Evolutionary conservation across 2,888 invertebrate species (phyloP).

Genomic region (Idaea straminata): DNA sequence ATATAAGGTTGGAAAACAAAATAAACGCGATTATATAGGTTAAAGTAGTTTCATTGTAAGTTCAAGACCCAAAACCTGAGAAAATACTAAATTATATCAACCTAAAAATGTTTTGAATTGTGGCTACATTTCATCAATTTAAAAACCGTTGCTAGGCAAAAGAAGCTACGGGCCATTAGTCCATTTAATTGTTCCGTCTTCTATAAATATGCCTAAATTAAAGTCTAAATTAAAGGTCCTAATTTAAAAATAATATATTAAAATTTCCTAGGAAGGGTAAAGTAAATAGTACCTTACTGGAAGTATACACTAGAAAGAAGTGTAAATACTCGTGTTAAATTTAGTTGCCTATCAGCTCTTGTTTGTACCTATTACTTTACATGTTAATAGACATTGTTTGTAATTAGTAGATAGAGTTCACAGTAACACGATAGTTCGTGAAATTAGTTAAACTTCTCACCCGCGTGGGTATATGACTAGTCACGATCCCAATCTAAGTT

Average conservation of each 20-base stretch:
- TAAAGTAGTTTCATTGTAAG: too few species aligned
- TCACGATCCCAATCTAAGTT: conserved; percentile 32
- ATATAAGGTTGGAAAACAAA: too few species aligned
- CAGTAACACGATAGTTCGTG: conserved; percentile 18
- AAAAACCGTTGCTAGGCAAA: too few species aligned
- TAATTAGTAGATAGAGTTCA: conserved; percentile 1
- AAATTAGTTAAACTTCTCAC: conserved; percentile 26
- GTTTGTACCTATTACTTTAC: neutral
- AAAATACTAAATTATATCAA: too few species aligned
- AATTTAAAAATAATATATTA: neutral
- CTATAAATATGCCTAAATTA: neutral
- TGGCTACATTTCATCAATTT: too few species aligned
- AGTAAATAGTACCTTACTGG: neutral
- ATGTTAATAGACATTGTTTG: neutral
- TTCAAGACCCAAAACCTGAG: too few species aligned
- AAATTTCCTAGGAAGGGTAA: neutral
- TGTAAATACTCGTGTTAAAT: too few species aligned
- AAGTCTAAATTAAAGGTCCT: neutral
- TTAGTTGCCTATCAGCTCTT: neutral
- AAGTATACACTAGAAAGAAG: neutral
- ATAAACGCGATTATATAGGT: too few species aligned
- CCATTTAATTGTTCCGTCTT: too few species aligned
- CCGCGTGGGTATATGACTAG: conserved; percentile 21
- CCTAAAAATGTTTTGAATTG: too few species aligned
- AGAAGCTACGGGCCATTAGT: too few species aligned